Base-by-base conservation (phyloP, 2,797 vertebrate species). In the Sus cebifrons region DNA sequence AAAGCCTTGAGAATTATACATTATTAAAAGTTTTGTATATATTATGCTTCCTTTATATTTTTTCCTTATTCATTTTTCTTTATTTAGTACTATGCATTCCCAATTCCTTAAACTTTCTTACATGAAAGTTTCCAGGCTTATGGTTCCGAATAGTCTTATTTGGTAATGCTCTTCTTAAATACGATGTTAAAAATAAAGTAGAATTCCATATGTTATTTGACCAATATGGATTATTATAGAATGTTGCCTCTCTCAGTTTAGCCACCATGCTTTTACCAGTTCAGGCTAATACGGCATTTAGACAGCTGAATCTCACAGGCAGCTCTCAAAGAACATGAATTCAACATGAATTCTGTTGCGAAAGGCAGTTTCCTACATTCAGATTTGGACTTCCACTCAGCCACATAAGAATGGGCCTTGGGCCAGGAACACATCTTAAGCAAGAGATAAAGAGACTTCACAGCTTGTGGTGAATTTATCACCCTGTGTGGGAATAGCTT, bases 181-280 rank as follows among this genome's bases (percentile, higher is more conserved):
- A 49, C 21, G 23, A 64, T 78, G 12, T 49, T 88, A 83, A 93
- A 95, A 96, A 44, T 27, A 15, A 95, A 65, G 12, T 71, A 36
- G 25, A 94, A 62, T 73, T 5, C 1, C 17, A 25, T 5, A 70
- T 56, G 5, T 89, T 58, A 74, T 68, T 20, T 64, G 21, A 74
- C 12, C 29, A 67, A 21, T 7, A 21, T 21, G 25, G 2, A 56
- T 89, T 64, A 68, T 5, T 6, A 54, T 25, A 10, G 21, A 73
- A 67, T 68, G 32, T 25, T 70, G 27, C 9, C 82, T 68, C 27
- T 78, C 17, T 75, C 23, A 16, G 6, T 27, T 86, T 49, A 62
- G 10, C 18, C 49, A 36, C 2, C 10, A 18, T 7, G 6, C 0
- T 74, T 68, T 16, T 25, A 9, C 6, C 14, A 65, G 83, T 58